Evolutionary conservation across 1,140 invertebrate species (phyloP).

Genomic region (Drosophila triauraria): DNA sequence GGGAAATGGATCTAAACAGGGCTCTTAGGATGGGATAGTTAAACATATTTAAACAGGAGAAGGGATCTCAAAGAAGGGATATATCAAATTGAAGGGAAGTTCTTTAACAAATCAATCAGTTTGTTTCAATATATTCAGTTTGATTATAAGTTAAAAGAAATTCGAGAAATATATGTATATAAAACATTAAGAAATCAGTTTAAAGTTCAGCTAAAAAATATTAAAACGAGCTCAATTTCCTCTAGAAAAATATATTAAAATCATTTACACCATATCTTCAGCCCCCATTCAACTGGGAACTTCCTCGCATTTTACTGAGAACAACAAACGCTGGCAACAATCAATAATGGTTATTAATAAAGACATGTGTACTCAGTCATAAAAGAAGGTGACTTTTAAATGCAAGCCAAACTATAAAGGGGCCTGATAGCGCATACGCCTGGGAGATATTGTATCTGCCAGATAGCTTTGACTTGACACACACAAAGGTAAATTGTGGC

Average conservation of each 20-base stretch:
- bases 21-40: conserved; percentile 12
- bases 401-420: conserved; percentile 63
- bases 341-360: conserved; percentile 79
- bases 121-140: too few relatives aligned
- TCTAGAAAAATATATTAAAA: neutral
- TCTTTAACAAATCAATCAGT: too few relatives aligned
- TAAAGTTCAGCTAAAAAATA: too few relatives aligned
- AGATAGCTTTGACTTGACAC: conserved; percentile 59
- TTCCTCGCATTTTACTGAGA: conserved; percentile 38
- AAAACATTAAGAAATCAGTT: too few relatives aligned
- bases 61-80: neutral
- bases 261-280: conserved; percentile 2
- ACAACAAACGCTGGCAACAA: conserved; percentile 45
- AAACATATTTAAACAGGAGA: conserved; percentile 1
- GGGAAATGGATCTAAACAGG: conserved; percentile 1
- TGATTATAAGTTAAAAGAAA: too few relatives aligned
- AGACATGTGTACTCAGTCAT: conserved; percentile 73
- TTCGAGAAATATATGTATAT: too few relatives aligned
- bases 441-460: conserved; percentile 48
- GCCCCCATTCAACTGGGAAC: conserved; percentile 39
- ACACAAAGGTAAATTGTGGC: conserved; percentile 49
- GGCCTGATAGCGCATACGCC: conserved; percentile 36
- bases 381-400: conserved; percentile 64
- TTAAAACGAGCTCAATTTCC: neutral
- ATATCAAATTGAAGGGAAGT: too few relatives aligned